These are phyloP conservation scores for Eupeodes luniger DNA, from an alignment of 2,888 invertebrate genomes.

Conservation along the genomic window DNA sequence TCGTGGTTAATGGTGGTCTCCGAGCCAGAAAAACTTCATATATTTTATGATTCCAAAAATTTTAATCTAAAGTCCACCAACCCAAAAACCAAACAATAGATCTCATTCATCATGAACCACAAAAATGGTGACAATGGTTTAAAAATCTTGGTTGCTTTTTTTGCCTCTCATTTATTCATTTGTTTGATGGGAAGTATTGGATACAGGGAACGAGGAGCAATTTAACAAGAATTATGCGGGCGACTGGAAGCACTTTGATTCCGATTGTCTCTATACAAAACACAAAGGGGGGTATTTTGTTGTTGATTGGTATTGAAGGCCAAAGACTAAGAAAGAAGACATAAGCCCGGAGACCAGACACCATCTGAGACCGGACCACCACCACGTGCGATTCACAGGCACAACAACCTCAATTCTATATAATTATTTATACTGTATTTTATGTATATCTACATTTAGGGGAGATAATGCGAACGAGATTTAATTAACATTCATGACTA, in stretches of 20 bases:
- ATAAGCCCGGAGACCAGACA: too few species aligned
- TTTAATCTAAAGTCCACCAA: slow-evolving; percentile 11
- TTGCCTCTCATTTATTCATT: neutral
- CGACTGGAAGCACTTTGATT: slow-evolving; percentile 70
- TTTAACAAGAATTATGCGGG: slow-evolving; percentile 66
- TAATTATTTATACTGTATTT: slow-evolving; percentile 45
- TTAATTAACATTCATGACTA: neutral
- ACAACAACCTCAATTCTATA: neutral
- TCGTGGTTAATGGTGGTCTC: slow-evolving; percentile 51
- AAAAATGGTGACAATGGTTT: slow-evolving; percentile 75
- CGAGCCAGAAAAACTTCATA: neutral
- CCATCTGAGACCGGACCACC: neutral
- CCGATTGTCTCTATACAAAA: slow-evolving; percentile 2
- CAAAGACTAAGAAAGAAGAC: neutral
- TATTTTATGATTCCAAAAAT: neutral
- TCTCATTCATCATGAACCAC: slow-evolving; percentile 62
- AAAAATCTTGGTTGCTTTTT: slow-evolving; percentile 61
- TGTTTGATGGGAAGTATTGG: slow-evolving; percentile 42
- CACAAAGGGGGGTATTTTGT: slow-evolving; percentile 35
- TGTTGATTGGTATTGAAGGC: neutral
- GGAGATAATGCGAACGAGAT: slow-evolving; percentile 3
- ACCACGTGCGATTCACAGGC: neutral
- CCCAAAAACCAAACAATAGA: slow-evolving; percentile 50
- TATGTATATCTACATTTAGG: neutral
- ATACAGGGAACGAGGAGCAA: slow-evolving; percentile 47